Percentiles rank a stretch among this genome's conserved stretches.
Evolutionary conservation across 92 coral and sea anemone genomes (phyloP).

Genomic region (Epizoanthus ramosus): DNA sequence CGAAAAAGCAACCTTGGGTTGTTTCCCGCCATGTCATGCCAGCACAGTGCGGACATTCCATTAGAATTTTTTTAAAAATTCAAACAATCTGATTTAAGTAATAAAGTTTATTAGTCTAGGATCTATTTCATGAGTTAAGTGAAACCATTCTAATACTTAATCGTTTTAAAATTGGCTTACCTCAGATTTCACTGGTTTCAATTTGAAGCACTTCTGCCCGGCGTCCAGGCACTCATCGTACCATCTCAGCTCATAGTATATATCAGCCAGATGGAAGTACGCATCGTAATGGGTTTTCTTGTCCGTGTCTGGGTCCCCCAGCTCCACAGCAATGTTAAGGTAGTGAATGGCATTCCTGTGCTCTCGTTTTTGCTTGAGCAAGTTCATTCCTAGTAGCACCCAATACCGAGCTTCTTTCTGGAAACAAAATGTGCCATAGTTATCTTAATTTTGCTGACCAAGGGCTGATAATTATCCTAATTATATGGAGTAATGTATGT

Average conservation of each 20-base stretch:
- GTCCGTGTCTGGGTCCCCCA: conserved; percentile 54
- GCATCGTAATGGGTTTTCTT: conserved; percentile 28
- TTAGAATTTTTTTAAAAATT: too few species aligned
- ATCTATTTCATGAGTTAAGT: too few species aligned
- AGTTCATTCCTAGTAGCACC: neutral
- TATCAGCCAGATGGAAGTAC: conserved; percentile 19
- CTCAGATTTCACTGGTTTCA: conserved; percentile 70
- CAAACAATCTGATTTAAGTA: too few species aligned
- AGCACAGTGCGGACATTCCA: too few species aligned
- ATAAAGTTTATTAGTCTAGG: too few species aligned
- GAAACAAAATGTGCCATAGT: neutral
- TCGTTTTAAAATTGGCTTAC: conserved; percentile 27
- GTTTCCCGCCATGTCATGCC: too few species aligned
- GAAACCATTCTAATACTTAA: too few species aligned
- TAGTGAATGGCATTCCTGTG: conserved; percentile 47
- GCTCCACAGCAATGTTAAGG: conserved; percentile 61
- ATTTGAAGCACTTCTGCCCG: conserved; percentile 50
- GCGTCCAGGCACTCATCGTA: conserved; percentile 36
- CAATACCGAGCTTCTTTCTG: conserved; percentile 44
- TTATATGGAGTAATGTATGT: too few species aligned
- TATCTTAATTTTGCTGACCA: too few species aligned
- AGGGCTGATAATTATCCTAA: too few species aligned
- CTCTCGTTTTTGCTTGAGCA: conserved; percentile 14
- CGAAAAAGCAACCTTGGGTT: too few species aligned
- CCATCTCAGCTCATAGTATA: conserved; percentile 24